A percentile compares a stretch with the other conserved stretches of the same genome.
These are phyloP conservation scores for Oikopleura albicans DNA, from an alignment of 23 tunicate species.

Conservation along the genomic window DNA sequence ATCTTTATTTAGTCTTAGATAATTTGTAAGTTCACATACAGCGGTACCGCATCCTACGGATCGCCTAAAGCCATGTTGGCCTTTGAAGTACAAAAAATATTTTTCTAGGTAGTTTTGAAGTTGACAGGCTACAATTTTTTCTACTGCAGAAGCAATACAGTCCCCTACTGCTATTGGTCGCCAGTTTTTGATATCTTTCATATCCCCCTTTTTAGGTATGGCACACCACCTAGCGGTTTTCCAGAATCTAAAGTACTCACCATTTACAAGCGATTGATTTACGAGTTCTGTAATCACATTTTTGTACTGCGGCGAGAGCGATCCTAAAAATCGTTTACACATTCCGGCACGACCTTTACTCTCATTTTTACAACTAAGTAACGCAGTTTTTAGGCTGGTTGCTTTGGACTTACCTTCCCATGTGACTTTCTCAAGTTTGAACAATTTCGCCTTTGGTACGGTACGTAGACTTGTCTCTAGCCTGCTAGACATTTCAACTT, in stretches of 20 bases:
- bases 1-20: not conserved
- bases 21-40: not conserved
- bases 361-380: not conserved
- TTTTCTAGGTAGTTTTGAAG: not conserved
- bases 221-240: not conserved
- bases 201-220: not conserved
- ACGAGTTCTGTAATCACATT: not conserved
- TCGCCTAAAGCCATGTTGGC: not conserved
- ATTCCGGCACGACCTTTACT: not conserved
- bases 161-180: not conserved
- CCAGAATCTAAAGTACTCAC: not conserved
- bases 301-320: not conserved
- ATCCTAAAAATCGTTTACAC: not conserved
- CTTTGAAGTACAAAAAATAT: not conserved
- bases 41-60: not conserved
- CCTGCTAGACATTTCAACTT: not conserved
- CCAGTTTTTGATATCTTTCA: not conserved
- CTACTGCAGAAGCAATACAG: not conserved
- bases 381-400: not conserved
- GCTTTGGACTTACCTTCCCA: not conserved
- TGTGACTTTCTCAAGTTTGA: not conserved
- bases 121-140: not conserved
- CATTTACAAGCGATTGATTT: not conserved
- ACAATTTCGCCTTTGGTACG: not conserved
- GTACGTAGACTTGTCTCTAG: not conserved